phyloP scores from a whole-genome alignment of 2,888 invertebrate species.

The Elmis aenea region DNA sequence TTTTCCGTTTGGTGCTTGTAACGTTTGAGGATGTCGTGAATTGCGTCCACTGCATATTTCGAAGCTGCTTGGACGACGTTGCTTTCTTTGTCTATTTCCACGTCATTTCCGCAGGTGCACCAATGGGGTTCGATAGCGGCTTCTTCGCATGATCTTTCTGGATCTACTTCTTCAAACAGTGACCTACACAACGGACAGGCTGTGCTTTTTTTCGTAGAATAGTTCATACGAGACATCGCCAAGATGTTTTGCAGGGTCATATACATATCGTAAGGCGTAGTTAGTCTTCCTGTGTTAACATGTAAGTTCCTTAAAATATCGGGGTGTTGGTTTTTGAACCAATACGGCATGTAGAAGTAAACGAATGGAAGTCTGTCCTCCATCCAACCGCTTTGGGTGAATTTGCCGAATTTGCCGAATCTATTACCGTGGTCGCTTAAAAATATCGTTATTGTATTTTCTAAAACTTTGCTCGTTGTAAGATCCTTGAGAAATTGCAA shows the following conservation, averaged over 20 bases:
- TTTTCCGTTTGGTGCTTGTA: conserved; percentile 13
- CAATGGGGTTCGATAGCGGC: conserved; percentile 65
- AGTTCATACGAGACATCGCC: conserved; percentile 46
- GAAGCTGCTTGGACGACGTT: conserved; percentile 52
- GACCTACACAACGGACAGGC: conserved; percentile 65
- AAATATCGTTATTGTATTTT: conserved; percentile 66
- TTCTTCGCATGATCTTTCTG: conserved; percentile 62
- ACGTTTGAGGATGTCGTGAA: conserved; percentile 20
- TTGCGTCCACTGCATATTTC: conserved; percentile 44
- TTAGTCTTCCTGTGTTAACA: conserved; percentile 61
- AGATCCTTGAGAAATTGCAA: conserved; percentile 57
- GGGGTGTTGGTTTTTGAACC: conserved; percentile 54
- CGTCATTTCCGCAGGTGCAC: conserved; percentile 67
- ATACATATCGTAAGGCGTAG: conserved; percentile 73
- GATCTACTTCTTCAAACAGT: conserved; percentile 54
- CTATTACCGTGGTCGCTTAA: conserved; percentile 78
- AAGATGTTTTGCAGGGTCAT: conserved; percentile 66
- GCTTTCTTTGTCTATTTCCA: conserved; percentile 47
- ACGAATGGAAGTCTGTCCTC: conserved; percentile 75
- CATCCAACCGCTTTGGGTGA: conserved; percentile 67
- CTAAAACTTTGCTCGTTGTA: conserved; percentile 53
- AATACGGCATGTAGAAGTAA: conserved; percentile 62
- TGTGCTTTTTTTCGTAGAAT: conserved; percentile 37
- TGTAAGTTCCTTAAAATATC: conserved; percentile 53
- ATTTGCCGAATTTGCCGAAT: conserved; percentile 66